Conservation (phyloP, 2,888 invertebrate genomes). For the Fragum fragum region DNA sequence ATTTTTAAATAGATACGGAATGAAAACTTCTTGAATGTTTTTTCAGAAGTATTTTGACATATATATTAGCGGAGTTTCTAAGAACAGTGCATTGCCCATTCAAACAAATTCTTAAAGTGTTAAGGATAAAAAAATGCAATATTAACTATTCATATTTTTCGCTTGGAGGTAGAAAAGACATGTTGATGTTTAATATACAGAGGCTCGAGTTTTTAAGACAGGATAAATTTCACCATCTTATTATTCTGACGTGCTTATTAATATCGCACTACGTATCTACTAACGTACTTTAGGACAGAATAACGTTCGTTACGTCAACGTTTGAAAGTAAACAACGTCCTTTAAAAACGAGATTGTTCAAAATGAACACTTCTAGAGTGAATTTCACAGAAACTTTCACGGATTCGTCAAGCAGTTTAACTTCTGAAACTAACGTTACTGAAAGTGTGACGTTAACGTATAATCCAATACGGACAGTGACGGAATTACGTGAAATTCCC, state of each 20-base stretch:
- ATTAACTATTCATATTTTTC: not conserved
- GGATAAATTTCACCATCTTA: not conserved
- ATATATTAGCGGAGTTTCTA: too few species aligned
- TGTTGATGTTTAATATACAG: not conserved
- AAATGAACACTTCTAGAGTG: slow-evolving; percentile 1
- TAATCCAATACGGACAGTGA: not conserved
- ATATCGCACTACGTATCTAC: not conserved
- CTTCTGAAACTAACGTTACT: not conserved
- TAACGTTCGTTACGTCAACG: not conserved
- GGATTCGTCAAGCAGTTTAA: not conserved
- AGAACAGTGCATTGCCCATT: too few species aligned
- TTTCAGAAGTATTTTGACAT: too few species aligned
- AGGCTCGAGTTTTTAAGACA: not conserved
- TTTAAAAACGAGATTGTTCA: not conserved
- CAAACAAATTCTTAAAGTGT: too few species aligned
- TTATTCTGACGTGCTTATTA: not conserved
- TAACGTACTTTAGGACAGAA: not conserved
- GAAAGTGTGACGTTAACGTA: not conserved
- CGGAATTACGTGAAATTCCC: slow-evolving; percentile 19
- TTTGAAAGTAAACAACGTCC: not conserved
- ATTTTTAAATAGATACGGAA: too few species aligned
- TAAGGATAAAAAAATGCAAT: not conserved
- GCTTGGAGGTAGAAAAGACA: not conserved
- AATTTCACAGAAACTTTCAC: slow-evolving; percentile 1
- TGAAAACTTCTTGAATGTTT: too few species aligned